Percentiles rank a stretch among this genome's conserved stretches.
Conservation (phyloP, 2,113 vertebrate species). For the Myrmophylax atrothorax region DNA sequence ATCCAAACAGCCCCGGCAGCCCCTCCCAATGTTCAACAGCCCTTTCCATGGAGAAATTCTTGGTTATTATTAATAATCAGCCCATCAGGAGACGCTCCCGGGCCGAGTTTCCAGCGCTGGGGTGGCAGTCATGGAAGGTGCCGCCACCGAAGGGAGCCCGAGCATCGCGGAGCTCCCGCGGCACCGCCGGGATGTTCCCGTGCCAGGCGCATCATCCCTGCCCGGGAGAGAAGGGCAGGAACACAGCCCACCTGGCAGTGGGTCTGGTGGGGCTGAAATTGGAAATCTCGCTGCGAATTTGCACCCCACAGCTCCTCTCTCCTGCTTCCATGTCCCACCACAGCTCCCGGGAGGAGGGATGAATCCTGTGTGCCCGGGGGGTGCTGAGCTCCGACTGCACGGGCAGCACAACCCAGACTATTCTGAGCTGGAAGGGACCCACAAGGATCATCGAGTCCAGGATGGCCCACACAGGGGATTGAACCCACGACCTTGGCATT, state of each 20-base stretch:
- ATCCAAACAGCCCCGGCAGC: not conserved
- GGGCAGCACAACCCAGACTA: too few species aligned
- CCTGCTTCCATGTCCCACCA: accelerated
- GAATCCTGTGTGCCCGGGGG: not conserved
- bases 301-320: not conserved
- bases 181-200: not conserved
- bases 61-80: not conserved
- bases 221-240: not conserved
- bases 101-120: not conserved
- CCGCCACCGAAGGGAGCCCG: not conserved
- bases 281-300: accelerated
- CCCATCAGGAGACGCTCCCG: not conserved
- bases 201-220: not conserved
- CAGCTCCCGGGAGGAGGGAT: accelerated
- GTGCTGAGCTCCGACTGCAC: not conserved
- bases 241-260: too few species aligned
- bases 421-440: too few species aligned
- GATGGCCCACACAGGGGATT: too few species aligned
- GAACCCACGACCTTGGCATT: too few species aligned
- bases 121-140: not conserved
- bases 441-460: too few species aligned
- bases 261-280: accelerated
- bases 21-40: accelerated
- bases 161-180: not conserved
- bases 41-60: accelerated